Base-by-base conservation (phyloP, 2,797 vertebrate genomes). In the Heliangelus exortis region DNA sequence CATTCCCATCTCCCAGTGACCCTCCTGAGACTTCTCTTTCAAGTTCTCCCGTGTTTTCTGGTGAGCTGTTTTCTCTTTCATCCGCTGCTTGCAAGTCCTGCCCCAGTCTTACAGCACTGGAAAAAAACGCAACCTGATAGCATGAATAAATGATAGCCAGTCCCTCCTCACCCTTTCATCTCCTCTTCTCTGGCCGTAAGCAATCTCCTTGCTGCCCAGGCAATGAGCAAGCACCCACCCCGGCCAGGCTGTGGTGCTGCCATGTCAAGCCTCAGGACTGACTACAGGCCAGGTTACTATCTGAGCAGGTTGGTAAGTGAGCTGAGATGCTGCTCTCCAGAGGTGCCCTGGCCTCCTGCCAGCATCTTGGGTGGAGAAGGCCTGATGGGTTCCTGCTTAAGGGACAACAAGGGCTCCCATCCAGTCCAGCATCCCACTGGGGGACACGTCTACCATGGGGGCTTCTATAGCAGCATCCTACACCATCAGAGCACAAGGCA, bases 141-240 rank as follows among this genome's bases (percentile, higher is more conserved):
- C 84, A 93, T 94, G 47, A 97, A 97, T 95, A 97, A 97, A 90
- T 79, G 86, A 96, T 95, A 71, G 55, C 74, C 73, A 65, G n/a
- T 84, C 23, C 71, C 65, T 93, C 15, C n/a, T 57, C 57, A 74
- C 43, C 58, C 79, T 95, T 76, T 86, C 85, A 89, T 78, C 92
- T 90, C 74, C 67, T 89, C 72, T 90, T 14, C 88, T 63, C 68
- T 22, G 26, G 41, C 69, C 0, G 10, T 51, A 82, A 92, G 83
- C 6, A 48, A 84, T 65, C 95, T 0, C 0, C 57, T 77, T 84
- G 79, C 82, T 80, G 54, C 78, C 1, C 12, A 54, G 69, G 50
- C 50, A 48, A 47, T 21, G 15, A 80, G 59, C 50, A 58, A 57
- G 33, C 50, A 36, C 7, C 19, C 0, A 1, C 45, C 20, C 0